phyloP scores from a whole-genome alignment of 2,113 vertebrate species.

The Anhinga rufa region DNA sequence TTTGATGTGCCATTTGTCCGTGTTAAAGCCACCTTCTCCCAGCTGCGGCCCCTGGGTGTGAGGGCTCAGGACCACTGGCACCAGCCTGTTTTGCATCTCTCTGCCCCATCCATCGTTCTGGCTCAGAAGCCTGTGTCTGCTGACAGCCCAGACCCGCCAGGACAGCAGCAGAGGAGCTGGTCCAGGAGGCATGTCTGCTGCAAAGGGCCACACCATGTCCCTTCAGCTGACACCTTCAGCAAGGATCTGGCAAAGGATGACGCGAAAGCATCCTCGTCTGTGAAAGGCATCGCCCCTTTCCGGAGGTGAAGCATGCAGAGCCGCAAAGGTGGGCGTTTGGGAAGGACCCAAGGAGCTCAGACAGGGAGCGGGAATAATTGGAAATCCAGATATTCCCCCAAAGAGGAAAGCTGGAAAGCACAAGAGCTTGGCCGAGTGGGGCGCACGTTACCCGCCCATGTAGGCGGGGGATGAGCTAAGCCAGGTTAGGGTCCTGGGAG shows the following conservation, averaged over 20 bases:
- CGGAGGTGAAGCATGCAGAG: neutral
- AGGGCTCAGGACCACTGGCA: neutral
- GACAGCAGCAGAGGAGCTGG: neutral
- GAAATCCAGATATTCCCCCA: neutral
- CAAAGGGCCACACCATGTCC: neutral
- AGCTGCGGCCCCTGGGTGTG: neutral
- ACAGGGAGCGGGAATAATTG: neutral
- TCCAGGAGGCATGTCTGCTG: neutral
- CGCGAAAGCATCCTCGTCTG: neutral
- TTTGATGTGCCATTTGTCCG: neutral
- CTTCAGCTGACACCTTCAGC: neutral
- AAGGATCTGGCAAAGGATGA: neutral
- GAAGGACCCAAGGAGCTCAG: neutral
- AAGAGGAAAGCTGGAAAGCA: neutral
- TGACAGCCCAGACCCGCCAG: neutral
- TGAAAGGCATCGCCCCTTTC: neutral
- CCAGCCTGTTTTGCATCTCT: neutral
- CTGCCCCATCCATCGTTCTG: neutral
- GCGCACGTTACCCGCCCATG: neutral
- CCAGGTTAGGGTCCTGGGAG: neutral
- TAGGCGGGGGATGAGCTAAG: neutral
- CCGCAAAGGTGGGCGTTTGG: neutral
- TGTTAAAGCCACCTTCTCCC: neutral
- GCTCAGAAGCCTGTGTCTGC: neutral
- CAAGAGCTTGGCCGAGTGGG: neutral